Base-by-base conservation (phyloP, 2,113 vertebrate species). In the Scophthalmus maximus region DNA sequence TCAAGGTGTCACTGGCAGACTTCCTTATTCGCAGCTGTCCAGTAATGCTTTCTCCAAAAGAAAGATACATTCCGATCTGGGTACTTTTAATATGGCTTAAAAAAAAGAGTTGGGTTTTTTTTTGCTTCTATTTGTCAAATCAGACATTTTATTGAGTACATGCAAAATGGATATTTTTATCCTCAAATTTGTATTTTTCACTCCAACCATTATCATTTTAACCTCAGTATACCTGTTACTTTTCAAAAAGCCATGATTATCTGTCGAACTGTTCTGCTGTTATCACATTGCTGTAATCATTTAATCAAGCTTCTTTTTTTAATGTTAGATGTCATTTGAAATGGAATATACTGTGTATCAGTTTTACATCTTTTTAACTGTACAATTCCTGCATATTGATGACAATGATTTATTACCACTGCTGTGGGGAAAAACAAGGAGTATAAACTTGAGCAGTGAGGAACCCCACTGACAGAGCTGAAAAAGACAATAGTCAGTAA, bases 1-100 rank as follows among this genome's bases (percentile, higher is more conserved):
- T 73, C 34, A 4, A 7, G 72, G 72, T 79, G 47, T 66, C 65
- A 44, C 60, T 26, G 58, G 26, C 26, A 81, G 58, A 78, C 25
- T 53, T 34, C 68, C 70, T 83, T 70, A 68, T 26, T 74, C 32
- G 20, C 34, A 22, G 18, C 36, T 44, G 62, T 65, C 60, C 47
- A 32, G 22, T 38, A 49, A 61, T 26, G 3, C 5, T 15, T 10
- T 68, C 53, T 42, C 8, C 49, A 40, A 42, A 69, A 65, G 14
- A 8, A 27, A 50, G 46, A 30, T 18, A 6, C 25, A 1, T 12
- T 15, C 11, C 40, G 5, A 42, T 50, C n/a, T 26, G 12, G 23
- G 0, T 18, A n/a, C 10, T 50, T 57, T 58, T 6, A 51, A 29
- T 27, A 2, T 46, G 23, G 5, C 1, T 26, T 3, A 4, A 17